Conservation (phyloP, 2,888 invertebrate genomes). For the Villa cingulata region DNA sequence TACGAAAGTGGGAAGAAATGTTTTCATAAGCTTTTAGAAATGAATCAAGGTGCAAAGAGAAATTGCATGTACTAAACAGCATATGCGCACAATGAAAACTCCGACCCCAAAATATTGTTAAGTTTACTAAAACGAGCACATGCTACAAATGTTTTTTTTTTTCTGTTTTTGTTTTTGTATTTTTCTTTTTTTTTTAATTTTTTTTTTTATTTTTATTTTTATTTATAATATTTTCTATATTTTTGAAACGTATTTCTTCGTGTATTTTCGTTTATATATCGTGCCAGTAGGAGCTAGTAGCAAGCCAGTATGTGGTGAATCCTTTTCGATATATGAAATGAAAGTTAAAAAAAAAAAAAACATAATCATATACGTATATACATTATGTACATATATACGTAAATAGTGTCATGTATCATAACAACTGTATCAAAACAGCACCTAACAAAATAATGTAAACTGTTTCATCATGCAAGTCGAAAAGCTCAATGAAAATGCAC, state of each 20-base stretch:
- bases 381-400: no score
- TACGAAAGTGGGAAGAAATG: constrained; percentile 1
- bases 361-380: no score
- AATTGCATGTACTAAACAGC: neutral
- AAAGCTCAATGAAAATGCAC: constrained; percentile 9
- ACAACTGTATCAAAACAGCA: no score
- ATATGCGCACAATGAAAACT: constrained; percentile 5
- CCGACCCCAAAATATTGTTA: constrained; percentile 1
- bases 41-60: constrained; percentile 1
- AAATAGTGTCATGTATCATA: no score
- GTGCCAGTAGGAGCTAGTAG: constrained; percentile 1
- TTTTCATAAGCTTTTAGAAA: neutral
- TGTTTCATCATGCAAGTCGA: no score
- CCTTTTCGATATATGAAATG: neutral
- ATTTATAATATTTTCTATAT: no score
- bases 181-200: neutral
- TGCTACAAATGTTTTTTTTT: neutral
- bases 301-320: neutral
- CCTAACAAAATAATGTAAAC: no score
- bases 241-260: neutral
- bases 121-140: constrained; percentile 5
- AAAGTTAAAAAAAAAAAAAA: no score
- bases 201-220: no score
- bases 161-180: constrained; percentile 2
- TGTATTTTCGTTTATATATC: constrained; percentile 1